Conservation (phyloP, 2,797 vertebrate species). For the Falco naumanni region DNA sequence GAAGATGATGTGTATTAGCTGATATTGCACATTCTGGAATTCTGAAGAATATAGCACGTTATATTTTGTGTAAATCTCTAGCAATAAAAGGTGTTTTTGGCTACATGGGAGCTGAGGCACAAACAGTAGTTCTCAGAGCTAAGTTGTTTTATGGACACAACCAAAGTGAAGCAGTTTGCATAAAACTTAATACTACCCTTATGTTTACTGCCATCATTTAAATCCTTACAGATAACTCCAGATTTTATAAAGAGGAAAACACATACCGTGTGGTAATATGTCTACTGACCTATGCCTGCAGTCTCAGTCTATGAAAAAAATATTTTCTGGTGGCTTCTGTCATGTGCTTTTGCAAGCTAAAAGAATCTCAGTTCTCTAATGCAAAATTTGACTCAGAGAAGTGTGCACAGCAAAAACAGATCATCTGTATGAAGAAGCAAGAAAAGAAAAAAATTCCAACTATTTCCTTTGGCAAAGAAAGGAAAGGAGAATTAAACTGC, state of each 20-base stretch:
- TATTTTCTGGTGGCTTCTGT: not conserved
- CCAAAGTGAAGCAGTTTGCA: not conserved
- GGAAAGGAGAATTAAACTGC: not conserved
- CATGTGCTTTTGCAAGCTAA: not conserved
- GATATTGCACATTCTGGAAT: not conserved
- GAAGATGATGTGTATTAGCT: not conserved
- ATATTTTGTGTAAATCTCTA: not conserved
- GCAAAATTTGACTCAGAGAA: not conserved
- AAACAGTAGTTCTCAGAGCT: not conserved
- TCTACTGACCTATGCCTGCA: not conserved
- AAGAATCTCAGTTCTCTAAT: not conserved
- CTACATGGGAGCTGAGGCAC: not conserved
- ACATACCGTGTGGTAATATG: not conserved
- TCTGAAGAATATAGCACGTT: not conserved
- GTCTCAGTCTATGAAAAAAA: not conserved
- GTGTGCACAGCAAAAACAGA: not conserved
- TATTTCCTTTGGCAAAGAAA: slow-evolving; percentile 17
- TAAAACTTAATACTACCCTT: not conserved
- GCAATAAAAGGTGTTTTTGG: not conserved
- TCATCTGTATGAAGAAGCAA: not conserved
- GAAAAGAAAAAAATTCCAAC: not conserved
- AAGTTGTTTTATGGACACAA: not conserved
- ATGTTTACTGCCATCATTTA: not conserved
- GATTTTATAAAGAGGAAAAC: not conserved
- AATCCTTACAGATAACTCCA: not conserved